phyloP scores from a whole-genome alignment of 2,797 vertebrate genomes.

The Intellagama lesueurii region DNA sequence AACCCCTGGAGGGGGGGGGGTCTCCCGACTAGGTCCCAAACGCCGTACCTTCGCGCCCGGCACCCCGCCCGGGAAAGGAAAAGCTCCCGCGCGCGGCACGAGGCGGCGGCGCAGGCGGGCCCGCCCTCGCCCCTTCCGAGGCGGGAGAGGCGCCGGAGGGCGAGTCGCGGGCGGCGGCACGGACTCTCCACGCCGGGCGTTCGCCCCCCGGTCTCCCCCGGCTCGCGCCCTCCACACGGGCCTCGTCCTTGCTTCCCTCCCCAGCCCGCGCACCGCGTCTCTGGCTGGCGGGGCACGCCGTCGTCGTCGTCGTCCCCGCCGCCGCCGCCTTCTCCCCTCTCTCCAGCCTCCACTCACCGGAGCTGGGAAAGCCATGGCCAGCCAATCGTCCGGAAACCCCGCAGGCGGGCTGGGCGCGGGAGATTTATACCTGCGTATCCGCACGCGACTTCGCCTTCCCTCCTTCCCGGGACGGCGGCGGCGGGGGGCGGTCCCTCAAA shows the following conservation, averaged over 20 bases:
- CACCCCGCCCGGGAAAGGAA: too few relatives aligned
- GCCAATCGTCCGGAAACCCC: background rate
- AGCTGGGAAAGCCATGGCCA: constrained; percentile 10
- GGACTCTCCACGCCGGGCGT: too few relatives aligned
- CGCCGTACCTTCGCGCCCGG: too few relatives aligned
- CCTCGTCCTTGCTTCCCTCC: fast-evolving
- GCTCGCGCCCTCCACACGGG: background rate
- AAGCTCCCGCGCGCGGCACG: too few relatives aligned
- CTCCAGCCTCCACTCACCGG: constrained; percentile 13
- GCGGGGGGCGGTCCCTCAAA: background rate
- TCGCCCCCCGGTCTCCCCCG: background rate
- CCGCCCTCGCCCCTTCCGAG: background rate
- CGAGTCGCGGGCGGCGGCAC: background rate
- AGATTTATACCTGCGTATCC: constrained; percentile 2
- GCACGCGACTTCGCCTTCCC: background rate
- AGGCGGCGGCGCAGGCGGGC: background rate
- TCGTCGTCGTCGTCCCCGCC: background rate
- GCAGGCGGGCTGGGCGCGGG: background rate
- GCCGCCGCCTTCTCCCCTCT: too few relatives aligned
- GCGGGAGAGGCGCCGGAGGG: background rate
- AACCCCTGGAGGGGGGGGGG: background rate
- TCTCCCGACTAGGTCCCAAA: background rate
- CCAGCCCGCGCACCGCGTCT: too few relatives aligned
- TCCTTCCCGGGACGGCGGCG: background rate
- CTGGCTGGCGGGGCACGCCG: too few relatives aligned